phyloP scores from a whole-genome alignment of 2,888 invertebrate genomes.

The Drosophila trichaetosa region DNA sequence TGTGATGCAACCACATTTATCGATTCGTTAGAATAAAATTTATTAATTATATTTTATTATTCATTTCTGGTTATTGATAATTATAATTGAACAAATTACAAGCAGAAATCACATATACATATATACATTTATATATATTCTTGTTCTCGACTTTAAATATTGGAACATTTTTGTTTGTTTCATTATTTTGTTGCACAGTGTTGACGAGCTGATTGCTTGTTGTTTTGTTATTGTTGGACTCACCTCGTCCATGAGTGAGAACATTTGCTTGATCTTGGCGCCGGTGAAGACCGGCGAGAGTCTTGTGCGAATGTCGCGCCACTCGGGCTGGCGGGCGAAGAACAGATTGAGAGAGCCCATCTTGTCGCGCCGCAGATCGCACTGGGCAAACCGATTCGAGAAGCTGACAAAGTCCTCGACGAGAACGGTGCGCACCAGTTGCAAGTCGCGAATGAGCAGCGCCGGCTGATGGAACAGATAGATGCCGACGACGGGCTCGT shows the following conservation, averaged over 20 bases:
- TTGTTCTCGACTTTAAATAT: no score
- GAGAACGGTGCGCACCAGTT: constrained; percentile 85
- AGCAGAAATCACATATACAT: no score
- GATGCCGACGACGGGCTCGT: constrained; percentile 83
- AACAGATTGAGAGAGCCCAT: constrained; percentile 85
- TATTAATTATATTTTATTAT: neutral
- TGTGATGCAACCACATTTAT: neutral
- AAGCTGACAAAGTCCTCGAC: constrained; percentile 86
- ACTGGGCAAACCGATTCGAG: constrained; percentile 78
- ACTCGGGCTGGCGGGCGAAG: constrained; percentile 85
- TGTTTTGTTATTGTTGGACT: constrained; percentile 30
- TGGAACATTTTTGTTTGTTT: neutral
- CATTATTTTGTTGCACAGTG: constrained; percentile 39
- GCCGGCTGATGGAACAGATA: constrained; percentile 85
- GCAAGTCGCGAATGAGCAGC: constrained; percentile 85
- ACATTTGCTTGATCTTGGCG: constrained; percentile 84
- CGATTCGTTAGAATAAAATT: neutral
- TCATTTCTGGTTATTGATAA: neutral
- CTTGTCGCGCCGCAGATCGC: constrained; percentile 82
- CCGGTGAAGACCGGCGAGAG: constrained; percentile 85
- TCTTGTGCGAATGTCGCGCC: constrained; percentile 85
- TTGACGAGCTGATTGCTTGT: neutral
- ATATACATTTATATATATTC: neutral
- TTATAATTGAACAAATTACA: neutral
- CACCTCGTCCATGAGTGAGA: constrained; percentile 83